Conservation (phyloP, 2,888 invertebrate genomes). For the Poecilus cupreus region DNA sequence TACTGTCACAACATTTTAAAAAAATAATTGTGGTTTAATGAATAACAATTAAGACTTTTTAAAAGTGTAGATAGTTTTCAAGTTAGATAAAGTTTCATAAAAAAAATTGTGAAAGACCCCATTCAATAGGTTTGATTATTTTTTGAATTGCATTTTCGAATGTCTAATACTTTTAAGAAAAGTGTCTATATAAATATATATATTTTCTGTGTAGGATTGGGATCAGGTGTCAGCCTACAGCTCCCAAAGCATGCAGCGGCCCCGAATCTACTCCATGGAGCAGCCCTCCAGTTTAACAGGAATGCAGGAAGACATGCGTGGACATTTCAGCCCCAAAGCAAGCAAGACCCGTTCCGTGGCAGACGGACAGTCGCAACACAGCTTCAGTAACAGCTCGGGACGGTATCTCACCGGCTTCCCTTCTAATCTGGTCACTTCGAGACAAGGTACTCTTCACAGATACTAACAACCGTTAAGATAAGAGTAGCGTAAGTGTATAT, state of each 20-base stretch:
- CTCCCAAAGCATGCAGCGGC: constrained; percentile 91
- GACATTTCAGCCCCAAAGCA: constrained; percentile 83
- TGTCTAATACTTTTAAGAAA: too few species aligned
- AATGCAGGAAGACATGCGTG: constrained; percentile 82
- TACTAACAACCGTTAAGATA: too few species aligned
- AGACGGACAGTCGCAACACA: constrained; percentile 92
- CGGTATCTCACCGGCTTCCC: constrained; percentile 83
- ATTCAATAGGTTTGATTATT: too few species aligned
- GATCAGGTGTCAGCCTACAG: constrained; percentile 94
- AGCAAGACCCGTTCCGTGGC: constrained; percentile 82
- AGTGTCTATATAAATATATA: too few species aligned
- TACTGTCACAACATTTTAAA: too few species aligned
- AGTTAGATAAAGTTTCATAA: too few species aligned
- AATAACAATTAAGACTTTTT: too few species aligned
- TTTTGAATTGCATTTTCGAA: too few species aligned
- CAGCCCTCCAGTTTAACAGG: constrained; percentile 76
- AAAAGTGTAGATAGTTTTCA: too few species aligned
- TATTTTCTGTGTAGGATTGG: constrained; percentile 77
- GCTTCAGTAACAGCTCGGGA: constrained; percentile 88
- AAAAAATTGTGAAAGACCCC: too few species aligned
- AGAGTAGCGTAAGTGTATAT: not conserved
- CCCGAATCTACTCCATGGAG: constrained; percentile 87
- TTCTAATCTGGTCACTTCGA: constrained; percentile 84
- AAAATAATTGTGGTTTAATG: too few species aligned
- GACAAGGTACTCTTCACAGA: constrained; percentile 75